A percentile compares a stretch with the other conserved stretches of the same genome.
phyloP scores from a whole-genome alignment of 2,113 vertebrate genomes.

The Sciurus niger region DNA sequence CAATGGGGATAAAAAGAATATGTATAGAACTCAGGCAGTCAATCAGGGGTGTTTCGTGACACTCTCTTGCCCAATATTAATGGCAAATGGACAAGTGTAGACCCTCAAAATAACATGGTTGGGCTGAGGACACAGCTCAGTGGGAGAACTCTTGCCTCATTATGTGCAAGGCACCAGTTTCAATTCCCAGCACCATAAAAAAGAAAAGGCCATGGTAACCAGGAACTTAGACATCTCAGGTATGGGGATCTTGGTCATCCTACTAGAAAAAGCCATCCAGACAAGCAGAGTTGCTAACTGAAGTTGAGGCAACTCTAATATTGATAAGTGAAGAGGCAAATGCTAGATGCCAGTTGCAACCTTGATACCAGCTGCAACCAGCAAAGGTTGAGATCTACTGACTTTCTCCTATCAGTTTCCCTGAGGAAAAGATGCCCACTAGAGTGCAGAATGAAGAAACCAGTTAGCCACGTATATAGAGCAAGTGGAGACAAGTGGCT shows the following conservation, averaged over 20 bases:
- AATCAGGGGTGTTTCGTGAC: not conserved
- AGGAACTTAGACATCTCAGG: not conserved
- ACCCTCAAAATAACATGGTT: not conserved
- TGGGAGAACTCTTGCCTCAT: not conserved
- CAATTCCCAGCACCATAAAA: not conserved
- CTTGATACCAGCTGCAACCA: not conserved
- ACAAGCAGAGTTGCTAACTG: not conserved
- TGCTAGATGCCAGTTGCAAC: not conserved
- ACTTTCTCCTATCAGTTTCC: not conserved
- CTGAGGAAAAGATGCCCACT: not conserved
- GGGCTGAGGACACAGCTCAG: not conserved
- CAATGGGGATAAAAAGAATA: not conserved
- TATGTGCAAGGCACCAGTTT: not conserved
- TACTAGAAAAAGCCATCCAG: not conserved
- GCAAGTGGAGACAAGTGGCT: not conserved
- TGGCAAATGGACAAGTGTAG: not conserved
- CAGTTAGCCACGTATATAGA: not conserved
- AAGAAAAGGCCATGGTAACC: not conserved
- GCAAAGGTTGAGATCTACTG: not conserved
- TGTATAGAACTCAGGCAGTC: not conserved
- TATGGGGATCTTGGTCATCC: not conserved
- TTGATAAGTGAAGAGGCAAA: not conserved
- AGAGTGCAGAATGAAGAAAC: not conserved
- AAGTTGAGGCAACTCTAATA: not conserved
- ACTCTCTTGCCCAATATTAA: not conserved